These are phyloP conservation scores for Perithous albicinctus DNA, from an alignment of 2,888 invertebrate genomes.

Conservation along the genomic window DNA sequence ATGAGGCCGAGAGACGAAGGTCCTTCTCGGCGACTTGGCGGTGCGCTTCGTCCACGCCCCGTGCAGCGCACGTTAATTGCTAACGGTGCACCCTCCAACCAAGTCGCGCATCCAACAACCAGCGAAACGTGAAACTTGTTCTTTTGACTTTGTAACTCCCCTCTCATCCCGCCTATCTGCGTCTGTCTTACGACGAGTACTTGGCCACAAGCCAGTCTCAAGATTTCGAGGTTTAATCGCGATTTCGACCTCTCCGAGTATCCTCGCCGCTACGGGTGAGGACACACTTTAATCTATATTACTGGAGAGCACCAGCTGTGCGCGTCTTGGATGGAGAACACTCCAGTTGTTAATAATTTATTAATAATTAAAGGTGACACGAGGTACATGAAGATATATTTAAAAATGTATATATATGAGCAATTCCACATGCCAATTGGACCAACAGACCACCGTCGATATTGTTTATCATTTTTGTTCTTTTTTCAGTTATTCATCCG, in stretches of 20 bases:
- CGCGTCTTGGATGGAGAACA: constrained; percentile 27
- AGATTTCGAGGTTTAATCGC: constrained; percentile 61
- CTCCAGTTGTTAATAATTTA: not conserved
- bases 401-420: too few species aligned
- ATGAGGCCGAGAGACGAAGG: constrained; percentile 72
- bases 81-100: constrained; percentile 7
- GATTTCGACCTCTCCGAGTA: constrained; percentile 56
- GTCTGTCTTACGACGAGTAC: constrained; percentile 38
- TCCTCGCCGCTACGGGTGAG: constrained; percentile 17
- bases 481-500: too few species aligned
- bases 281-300: constrained; percentile 38
- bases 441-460: too few species aligned
- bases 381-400: not conserved
- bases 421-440: too few species aligned
- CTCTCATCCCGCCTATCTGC: constrained; percentile 34
- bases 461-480: too few species aligned
- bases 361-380: constrained; percentile 10
- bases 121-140: constrained; percentile 35
- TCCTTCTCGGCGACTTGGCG: constrained; percentile 37
- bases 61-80: constrained; percentile 48
- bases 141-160: constrained; percentile 39
- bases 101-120: not conserved
- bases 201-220: constrained; percentile 52
- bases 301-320: constrained; percentile 1
- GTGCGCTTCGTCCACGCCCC: not conserved